Evolutionary conservation across 2,113 vertebrate genomes (phyloP), one percentile per base, ranked within the genome.

Genomic region (Dasyprocta punctata): DNA sequence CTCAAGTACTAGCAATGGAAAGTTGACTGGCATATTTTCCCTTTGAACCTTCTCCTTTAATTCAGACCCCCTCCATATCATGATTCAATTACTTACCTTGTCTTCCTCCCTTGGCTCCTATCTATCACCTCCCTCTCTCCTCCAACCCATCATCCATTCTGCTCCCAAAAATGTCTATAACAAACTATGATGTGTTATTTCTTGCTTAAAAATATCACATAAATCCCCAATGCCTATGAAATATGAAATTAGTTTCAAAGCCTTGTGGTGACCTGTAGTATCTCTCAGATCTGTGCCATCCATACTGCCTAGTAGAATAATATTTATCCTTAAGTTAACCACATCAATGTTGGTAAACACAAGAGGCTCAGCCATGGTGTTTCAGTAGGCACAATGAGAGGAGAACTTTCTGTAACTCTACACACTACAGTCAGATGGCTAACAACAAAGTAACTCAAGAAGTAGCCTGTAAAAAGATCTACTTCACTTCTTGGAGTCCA

Each of bases 401-500:
- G 47, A 6, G 8, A 56, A 0, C 52, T 41, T 86, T 65, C 71
- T 71, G 19, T 60, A 58, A 58, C 13, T 52, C 61, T 65, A 16
- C 4, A 44, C 22, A 9, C 24, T 1, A 0, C 12, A 38, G 44
- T 41, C 17, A 67, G 54, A 49, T 13, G 44, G 71, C 41, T 44
- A 61, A 49, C 14, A 33, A 12, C 9, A 10, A 13, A 20, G 54
- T 19, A 69, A 36, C 33, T 14, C n/a, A 54, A 36, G 71, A 11
- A n/a, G 49, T 11, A 38, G 20, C 38, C 83, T 47, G n/a, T 65
- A 3, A 58, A 60, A 88, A 41, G 5, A 33, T 24, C 38, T 19
- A 0, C 41, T 19, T 78, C 16, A 5, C 6, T 2, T 36, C 1
- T 41, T 8, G 5, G 3, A 30, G 6, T 47, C 9, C 26, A 28